Evolutionary conservation across 2,888 invertebrate genomes (phyloP).

Genomic region (Idaea straminata): DNA sequence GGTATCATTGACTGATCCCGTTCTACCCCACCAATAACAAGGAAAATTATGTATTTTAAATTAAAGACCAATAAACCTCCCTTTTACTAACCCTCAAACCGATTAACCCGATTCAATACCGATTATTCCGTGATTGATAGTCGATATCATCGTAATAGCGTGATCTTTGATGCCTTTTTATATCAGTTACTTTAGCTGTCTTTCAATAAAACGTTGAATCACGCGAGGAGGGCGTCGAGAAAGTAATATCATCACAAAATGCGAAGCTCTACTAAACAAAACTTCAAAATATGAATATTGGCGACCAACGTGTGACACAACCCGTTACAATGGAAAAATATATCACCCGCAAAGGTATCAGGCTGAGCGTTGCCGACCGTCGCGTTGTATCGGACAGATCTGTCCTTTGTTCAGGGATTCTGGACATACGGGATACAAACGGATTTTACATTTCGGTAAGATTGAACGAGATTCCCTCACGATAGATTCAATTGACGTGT

Average conservation of each 20-base stretch:
- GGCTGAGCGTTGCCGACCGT: background rate
- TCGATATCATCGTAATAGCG: background rate
- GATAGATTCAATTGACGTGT: slow-evolving; percentile 28
- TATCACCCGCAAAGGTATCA: background rate
- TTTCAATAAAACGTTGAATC: background rate
- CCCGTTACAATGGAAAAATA: background rate
- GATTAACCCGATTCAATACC: slow-evolving; percentile 1
- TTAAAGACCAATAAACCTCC: background rate
- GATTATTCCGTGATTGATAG: background rate
- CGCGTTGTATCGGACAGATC: background rate
- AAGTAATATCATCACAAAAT: background rate
- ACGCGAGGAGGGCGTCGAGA: background rate
- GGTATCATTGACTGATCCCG: slow-evolving; percentile 18
- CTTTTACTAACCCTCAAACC: background rate
- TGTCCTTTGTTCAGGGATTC: background rate
- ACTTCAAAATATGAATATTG: background rate
- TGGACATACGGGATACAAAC: background rate
- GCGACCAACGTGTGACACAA: background rate
- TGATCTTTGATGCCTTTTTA: background rate
- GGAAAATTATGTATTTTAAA: slow-evolving; percentile 13
- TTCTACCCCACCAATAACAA: slow-evolving; percentile 19
- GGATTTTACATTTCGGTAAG: slow-evolving; percentile 6
- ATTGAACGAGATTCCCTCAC: slow-evolving; percentile 25
- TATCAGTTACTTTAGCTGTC: background rate
- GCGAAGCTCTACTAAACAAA: background rate